These are phyloP conservation scores for Stenodera caucasica DNA, from an alignment of 2,888 invertebrate species.

Conservation along the genomic window DNA sequence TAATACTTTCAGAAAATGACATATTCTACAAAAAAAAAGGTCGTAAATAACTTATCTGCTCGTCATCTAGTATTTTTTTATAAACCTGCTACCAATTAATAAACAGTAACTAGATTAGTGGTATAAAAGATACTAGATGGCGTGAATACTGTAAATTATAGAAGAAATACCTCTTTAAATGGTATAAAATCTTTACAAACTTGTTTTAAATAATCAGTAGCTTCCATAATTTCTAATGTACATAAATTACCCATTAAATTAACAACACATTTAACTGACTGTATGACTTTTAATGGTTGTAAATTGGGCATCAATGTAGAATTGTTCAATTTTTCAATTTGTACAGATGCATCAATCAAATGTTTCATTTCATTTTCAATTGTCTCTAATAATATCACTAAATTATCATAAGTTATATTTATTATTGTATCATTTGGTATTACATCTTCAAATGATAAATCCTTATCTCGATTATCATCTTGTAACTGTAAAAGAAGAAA, in stretches of 20 bases:
- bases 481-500: slow-evolving; percentile 60
- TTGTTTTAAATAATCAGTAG: slow-evolving; percentile 58
- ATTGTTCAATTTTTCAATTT: slow-evolving; percentile 53
- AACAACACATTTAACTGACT: slow-evolving; percentile 91
- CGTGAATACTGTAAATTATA: too few species aligned
- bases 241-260: slow-evolving; percentile 86
- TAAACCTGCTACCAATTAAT: too few species aligned
- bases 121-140: too few species aligned
- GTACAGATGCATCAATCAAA: slow-evolving; percentile 67
- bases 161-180: slow-evolving; percentile 37
- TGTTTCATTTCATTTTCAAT: slow-evolving; percentile 80
- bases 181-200: slow-evolving; percentile 41
- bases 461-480: slow-evolving; percentile 79
- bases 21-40: slow-evolving; percentile 34
- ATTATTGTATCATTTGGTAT: slow-evolving; percentile 74
- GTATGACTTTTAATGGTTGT: slow-evolving; percentile 75
- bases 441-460: slow-evolving; percentile 76
- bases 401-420: slow-evolving; percentile 77
- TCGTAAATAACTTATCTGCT: slow-evolving; percentile 23
- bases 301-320: slow-evolving; percentile 52
- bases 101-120: too few species aligned
- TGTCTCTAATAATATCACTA: slow-evolving; percentile 86
- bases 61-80: too few species aligned
- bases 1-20: slow-evolving; percentile 63
- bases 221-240: slow-evolving; percentile 81